Evolutionary conservation across 2,113 vertebrate genomes (phyloP).

Genomic region (Anoura caudifer): DNA sequence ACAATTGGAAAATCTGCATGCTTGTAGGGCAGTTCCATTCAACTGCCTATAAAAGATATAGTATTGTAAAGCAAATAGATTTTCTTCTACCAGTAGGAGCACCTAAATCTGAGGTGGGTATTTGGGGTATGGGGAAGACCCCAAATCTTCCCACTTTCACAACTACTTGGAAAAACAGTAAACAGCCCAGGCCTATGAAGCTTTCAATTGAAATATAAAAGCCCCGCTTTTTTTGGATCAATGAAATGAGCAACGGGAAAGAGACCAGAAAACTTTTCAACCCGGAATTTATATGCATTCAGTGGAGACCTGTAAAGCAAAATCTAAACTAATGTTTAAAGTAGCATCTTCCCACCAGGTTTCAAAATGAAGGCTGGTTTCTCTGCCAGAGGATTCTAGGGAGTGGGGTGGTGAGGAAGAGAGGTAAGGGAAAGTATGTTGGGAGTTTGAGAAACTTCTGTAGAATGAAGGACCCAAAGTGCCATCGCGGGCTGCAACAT

Average conservation of each 20-base stretch:
- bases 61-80: background rate
- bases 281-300: background rate
- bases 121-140: background rate
- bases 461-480: background rate
- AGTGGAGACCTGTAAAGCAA: background rate
- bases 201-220: background rate
- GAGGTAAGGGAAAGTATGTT: background rate
- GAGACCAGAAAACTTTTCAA: background rate
- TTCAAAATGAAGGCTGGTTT: background rate
- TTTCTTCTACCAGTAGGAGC: background rate
- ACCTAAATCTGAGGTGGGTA: background rate
- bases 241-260: background rate
- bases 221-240: background rate
- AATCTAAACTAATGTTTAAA: background rate
- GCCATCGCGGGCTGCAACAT: accelerated
- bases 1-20: background rate
- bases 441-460: background rate
- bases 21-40: background rate
- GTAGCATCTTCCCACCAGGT: background rate
- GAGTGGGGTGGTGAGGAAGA: too few species aligned
- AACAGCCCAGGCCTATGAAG: background rate
- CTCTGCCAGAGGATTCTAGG: background rate
- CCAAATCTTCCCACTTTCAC: background rate
- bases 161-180: background rate
- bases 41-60: background rate